Evolutionary conservation across 37 sponge, comb jelly and placozoan species (phyloP).

Genomic region (Tethya wilhelma): DNA sequence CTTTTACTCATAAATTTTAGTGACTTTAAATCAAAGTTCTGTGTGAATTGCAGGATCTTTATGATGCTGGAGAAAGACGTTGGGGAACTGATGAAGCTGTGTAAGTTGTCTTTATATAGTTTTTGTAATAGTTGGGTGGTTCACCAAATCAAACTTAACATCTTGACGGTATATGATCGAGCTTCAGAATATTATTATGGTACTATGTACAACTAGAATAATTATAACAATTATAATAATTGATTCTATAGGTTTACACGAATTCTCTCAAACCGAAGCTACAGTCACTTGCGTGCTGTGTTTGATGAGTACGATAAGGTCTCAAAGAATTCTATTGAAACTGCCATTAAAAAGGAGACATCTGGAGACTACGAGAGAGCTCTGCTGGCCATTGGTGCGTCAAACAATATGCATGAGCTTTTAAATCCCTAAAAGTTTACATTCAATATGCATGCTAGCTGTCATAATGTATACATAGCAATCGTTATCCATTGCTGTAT

Average conservation of each 20-base stretch:
- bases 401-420: neutral
- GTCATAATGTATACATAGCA: no score
- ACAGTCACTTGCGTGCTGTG: conserved; percentile 68
- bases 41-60: conserved; percentile 48
- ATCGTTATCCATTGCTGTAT: no score
- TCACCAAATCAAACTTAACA: neutral
- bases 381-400: conserved; percentile 74
- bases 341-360: conserved; percentile 81
- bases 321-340: conserved; percentile 80
- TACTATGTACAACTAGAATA: neutral
- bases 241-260: conserved; percentile 66
- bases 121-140: neutral
- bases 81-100: conserved; percentile 82
- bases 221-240: neutral
- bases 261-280: conserved; percentile 82
- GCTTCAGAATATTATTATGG: neutral
- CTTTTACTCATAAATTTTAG: neutral
- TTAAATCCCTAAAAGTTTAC: neutral
- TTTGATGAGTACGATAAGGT: conserved; percentile 85
- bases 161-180: no score
- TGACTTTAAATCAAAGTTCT: neutral
- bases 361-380: conserved; percentile 86
- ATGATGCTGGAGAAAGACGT: conserved; percentile 83
- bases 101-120: conserved; percentile 6
- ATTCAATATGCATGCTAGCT: neutral